Conservation (phyloP, 2,888 invertebrate species). For the Asteroscopus sphinx region DNA sequence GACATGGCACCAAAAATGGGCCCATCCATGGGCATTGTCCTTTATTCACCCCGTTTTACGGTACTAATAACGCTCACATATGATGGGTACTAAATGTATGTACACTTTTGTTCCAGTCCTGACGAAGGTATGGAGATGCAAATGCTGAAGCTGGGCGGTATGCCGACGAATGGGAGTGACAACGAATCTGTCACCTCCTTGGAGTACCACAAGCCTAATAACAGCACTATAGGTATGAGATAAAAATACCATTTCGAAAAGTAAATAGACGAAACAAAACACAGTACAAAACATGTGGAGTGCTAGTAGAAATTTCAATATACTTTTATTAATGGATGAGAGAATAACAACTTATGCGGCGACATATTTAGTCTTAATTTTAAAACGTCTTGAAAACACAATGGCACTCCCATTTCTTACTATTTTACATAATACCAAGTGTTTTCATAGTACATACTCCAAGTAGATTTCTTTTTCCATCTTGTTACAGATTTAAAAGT, state of each 20-base stretch:
- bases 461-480: conserved; percentile 2
- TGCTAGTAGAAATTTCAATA: neutral
- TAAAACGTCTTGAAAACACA: too few species aligned
- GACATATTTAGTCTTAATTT: too few species aligned
- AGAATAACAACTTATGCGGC: too few species aligned
- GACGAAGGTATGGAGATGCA: conserved; percentile 96
- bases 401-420: neutral
- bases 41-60: too few species aligned
- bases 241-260: too few species aligned
- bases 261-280: too few species aligned
- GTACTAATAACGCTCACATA: too few species aligned
- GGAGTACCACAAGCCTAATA: conserved; percentile 91
- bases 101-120: conserved; percentile 82
- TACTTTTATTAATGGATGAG: too few species aligned
- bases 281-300: too few species aligned
- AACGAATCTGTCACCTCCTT: conserved; percentile 92
- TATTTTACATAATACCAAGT: neutral
- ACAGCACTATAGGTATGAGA: conserved; percentile 91
- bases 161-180: conserved; percentile 87
- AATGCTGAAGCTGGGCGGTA: conserved; percentile 88
- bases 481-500: conserved; percentile 94
- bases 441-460: neutral
- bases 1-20: too few species aligned
- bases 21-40: too few species aligned
- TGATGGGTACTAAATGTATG: neutral